Conservation (phyloP, 2,113 vertebrate genomes). For the Mesembrinibis cayennensis region DNA sequence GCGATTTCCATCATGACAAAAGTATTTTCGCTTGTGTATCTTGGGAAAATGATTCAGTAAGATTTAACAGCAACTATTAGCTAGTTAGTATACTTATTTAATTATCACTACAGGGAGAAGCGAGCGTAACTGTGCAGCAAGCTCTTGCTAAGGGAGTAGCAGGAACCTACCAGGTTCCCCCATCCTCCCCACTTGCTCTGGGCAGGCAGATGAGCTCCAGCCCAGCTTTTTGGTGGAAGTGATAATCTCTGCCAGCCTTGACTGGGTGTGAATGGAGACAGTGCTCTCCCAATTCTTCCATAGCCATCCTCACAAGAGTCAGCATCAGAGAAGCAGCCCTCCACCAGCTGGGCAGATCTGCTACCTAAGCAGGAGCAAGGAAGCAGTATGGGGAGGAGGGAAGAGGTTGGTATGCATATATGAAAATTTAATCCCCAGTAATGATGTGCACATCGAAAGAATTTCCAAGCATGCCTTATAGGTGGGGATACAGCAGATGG, state of each 20-base stretch:
- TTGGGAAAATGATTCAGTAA: background rate
- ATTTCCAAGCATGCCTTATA: background rate
- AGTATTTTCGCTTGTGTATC: background rate
- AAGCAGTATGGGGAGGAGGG: background rate
- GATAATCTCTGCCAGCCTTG: background rate
- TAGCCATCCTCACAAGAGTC: background rate
- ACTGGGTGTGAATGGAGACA: background rate
- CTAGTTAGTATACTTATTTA: background rate
- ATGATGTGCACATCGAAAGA: background rate
- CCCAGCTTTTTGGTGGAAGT: background rate
- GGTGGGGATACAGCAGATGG: background rate
- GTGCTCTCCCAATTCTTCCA: background rate
- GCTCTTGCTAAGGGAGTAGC: background rate
- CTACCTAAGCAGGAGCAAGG: background rate
- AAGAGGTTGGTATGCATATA: background rate
- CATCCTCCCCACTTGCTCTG: background rate
- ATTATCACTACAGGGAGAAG: background rate
- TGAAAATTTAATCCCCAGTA: background rate
- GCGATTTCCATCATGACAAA: background rate
- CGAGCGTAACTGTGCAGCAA: background rate
- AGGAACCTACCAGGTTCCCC: background rate
- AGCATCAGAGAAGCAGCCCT: background rate
- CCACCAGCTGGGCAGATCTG: background rate
- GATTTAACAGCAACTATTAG: background rate
- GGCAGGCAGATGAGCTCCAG: background rate